Conservation (phyloP, 2,113 vertebrate species). For the Phrynocephalus versicolor region DNA sequence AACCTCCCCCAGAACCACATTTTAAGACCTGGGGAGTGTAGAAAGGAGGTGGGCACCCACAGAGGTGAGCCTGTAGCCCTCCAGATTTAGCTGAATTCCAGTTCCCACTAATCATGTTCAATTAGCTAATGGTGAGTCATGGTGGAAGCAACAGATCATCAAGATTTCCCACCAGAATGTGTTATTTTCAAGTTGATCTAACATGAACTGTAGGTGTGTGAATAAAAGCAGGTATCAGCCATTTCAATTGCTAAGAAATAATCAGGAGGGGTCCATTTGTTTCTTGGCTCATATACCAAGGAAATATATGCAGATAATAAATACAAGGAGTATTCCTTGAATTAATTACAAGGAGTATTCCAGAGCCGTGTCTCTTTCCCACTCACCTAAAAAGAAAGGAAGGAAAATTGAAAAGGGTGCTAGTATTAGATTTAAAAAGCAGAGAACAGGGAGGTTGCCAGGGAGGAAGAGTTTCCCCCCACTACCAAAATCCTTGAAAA, state of each 20-base stretch:
- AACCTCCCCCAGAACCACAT: not conserved
- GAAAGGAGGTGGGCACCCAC: not conserved
- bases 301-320: not conserved
- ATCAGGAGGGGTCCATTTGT: not conserved
- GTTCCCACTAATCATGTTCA: not conserved
- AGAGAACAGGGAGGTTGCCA: not conserved
- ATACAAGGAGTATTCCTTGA: not conserved
- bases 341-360: not conserved
- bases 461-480: not conserved
- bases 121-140: not conserved
- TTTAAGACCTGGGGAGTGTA: not conserved
- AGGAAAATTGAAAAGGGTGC: not conserved
- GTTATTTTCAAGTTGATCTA: not conserved
- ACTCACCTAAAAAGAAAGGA: not conserved
- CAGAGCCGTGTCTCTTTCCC: not conserved
- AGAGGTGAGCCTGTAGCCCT: not conserved
- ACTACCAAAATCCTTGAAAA: not conserved
- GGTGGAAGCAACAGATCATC: not conserved
- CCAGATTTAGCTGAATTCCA: not conserved
- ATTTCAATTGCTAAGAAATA: constrained; percentile 1
- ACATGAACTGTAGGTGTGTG: not conserved
- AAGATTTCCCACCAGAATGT: not conserved
- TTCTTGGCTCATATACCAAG: not conserved
- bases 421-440: not conserved
- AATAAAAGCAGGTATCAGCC: constrained; percentile 2